Evolutionary conservation across 2,888 invertebrate genomes (phyloP).

Genomic region (Pocota personata): DNA sequence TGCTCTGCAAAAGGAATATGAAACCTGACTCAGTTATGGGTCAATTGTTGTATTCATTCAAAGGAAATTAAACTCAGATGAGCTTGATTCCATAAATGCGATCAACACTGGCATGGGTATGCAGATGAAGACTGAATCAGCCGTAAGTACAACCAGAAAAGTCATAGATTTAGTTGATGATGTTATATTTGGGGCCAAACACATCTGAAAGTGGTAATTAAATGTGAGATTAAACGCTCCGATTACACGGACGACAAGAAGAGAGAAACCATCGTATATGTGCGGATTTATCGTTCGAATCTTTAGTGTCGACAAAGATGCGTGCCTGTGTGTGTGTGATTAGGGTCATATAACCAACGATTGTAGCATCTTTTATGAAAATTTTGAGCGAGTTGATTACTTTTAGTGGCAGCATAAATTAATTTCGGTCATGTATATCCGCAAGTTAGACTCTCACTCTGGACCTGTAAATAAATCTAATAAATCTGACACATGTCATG

Average conservation of each 20-base stretch:
- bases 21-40: background rate
- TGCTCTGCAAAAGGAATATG: background rate
- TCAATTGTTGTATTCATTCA: background rate
- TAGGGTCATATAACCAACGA: no score
- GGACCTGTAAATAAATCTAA: background rate
- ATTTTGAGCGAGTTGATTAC: background rate
- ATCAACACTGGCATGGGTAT: background rate
- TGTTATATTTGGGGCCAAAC: background rate
- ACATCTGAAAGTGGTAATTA: constrained; percentile 25
- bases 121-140: background rate
- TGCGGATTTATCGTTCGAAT: background rate
- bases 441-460: background rate
- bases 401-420: background rate
- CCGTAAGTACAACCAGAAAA: background rate
- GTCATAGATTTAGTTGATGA: background rate
- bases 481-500: background rate
- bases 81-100: background rate
- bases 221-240: background rate
- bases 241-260: background rate
- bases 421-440: background rate
- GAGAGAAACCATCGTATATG: background rate
- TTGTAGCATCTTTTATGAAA: background rate
- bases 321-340: background rate
- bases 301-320: background rate
- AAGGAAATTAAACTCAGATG: background rate